Evolutionary conservation across 2,888 invertebrate genomes (phyloP).

Genomic region (Drosophila meridiana): DNA sequence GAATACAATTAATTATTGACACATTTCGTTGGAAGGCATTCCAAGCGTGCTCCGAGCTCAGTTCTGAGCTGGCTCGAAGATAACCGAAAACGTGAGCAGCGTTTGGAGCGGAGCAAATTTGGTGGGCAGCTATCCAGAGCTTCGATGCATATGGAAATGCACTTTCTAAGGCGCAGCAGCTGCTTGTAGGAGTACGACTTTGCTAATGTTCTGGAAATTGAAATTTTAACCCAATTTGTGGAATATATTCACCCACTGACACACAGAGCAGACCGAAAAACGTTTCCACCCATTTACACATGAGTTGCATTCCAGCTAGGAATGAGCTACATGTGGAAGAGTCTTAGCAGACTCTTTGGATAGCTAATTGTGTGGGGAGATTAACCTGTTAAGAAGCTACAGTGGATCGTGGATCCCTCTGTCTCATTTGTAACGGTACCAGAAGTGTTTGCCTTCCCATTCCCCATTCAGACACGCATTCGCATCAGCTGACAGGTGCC

Average conservation of each 20-base stretch:
- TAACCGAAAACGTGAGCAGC: constrained; percentile 64
- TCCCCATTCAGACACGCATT: constrained; percentile 35
- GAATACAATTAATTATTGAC: constrained; percentile 85
- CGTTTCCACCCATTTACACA: neutral
- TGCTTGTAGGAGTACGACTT: constrained; percentile 33
- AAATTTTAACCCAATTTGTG: constrained; percentile 61
- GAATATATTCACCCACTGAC: constrained; percentile 42
- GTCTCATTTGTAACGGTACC: constrained; percentile 52
- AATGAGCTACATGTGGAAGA: constrained; percentile 1
- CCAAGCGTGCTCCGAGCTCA: constrained; percentile 46
- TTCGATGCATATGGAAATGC: constrained; percentile 68
- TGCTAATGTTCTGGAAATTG: constrained; percentile 58
- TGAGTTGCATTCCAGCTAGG: constrained; percentile 3
- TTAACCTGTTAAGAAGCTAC: constrained; percentile 19
- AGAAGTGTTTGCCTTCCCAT: constrained; percentile 44
- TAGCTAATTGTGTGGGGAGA: constrained; percentile 40
- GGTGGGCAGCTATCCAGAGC: constrained; percentile 19
- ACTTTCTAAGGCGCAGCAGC: constrained; percentile 56
- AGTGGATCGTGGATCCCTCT: constrained; percentile 20
- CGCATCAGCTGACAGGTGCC: constrained; percentile 66
- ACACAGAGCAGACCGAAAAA: constrained; percentile 11
- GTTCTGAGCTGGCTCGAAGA: constrained; percentile 30
- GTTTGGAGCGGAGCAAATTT: constrained; percentile 43
- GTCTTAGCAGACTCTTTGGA: constrained; percentile 1
- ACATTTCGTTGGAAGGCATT: constrained; percentile 78